Percentiles rank a stretch among this genome's conserved stretches.
These are phyloP conservation scores for Eurosta solidaginis DNA, from an alignment of 1,140 invertebrate species.

Conservation along the genomic window DNA sequence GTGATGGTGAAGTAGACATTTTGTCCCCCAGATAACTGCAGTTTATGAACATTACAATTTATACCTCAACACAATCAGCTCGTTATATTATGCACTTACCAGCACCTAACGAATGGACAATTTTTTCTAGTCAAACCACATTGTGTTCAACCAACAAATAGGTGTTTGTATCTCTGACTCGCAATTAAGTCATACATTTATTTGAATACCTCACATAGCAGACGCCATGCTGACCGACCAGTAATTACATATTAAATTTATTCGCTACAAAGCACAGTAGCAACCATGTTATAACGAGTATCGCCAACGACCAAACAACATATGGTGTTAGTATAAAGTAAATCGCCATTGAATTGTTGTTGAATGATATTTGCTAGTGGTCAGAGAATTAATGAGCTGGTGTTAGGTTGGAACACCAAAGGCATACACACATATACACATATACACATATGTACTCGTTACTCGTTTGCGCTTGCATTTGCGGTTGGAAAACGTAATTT, in stretches of 20 bases:
- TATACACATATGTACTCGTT: constrained; percentile 2
- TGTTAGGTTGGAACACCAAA: constrained; percentile 18
- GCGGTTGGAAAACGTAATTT: constrained; percentile 26
- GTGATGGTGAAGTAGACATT: too few species aligned
- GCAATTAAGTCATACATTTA: constrained; percentile 23
- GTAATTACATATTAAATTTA: constrained; percentile 23
- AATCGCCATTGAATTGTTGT: neutral
- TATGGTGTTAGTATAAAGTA: neutral
- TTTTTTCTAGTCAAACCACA: neutral
- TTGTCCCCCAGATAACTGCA: too few species aligned
- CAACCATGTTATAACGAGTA: neutral
- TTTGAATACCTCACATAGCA: neutral
- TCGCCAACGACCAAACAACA: neutral
- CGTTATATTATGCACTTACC: too few species aligned
- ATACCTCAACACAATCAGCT: too few species aligned
- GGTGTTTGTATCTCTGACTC: neutral
- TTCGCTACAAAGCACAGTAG: constrained; percentile 18
- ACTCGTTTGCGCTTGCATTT: constrained; percentile 14
- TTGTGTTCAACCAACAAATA: constrained; percentile 4
- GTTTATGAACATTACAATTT: too few species aligned
- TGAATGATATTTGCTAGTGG: neutral
- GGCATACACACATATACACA: neutral
- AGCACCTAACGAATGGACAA: too few species aligned
- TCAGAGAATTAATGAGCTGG: constrained; percentile 21
- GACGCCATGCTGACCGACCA: constrained; percentile 9